Evolutionary conservation across 2,113 vertebrate genomes (phyloP).

Genomic region (Festucalex cinctus): DNA sequence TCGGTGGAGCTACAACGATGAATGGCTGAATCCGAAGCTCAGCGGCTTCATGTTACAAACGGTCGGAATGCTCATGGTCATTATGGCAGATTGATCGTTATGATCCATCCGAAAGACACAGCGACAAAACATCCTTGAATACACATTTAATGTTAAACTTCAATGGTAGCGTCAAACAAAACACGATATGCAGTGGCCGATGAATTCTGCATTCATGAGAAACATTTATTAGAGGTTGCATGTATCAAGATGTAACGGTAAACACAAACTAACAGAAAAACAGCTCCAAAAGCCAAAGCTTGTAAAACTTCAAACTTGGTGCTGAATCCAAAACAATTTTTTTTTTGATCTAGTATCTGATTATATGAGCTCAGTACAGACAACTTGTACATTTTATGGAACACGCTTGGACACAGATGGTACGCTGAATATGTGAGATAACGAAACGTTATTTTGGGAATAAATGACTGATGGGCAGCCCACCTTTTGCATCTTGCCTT

Average conservation of each 20-base stretch:
- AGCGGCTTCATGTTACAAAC: too few species aligned
- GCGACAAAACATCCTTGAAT: too few species aligned
- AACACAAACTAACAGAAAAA: neutral
- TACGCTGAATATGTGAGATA: neutral
- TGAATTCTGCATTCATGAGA: neutral
- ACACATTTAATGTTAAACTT: too few species aligned
- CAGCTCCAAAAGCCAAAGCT: neutral
- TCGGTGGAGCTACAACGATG: too few species aligned
- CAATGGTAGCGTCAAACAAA: neutral
- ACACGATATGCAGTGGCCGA: neutral
- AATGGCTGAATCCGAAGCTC: too few species aligned
- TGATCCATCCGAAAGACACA: too few species aligned
- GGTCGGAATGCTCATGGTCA: too few species aligned
- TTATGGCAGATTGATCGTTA: too few species aligned
- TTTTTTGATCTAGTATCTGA: neutral
- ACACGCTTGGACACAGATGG: constrained; percentile 5
- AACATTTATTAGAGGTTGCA: neutral
- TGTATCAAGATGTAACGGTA: neutral
- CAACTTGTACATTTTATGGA: constrained; percentile 14
- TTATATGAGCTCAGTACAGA: constrained; percentile 1
- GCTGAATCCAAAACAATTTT: neutral
- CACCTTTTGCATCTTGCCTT: neutral
- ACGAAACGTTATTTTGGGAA: neutral
- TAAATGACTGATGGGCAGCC: neutral
- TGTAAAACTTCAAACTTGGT: neutral